Evolutionary conservation across 1,140 invertebrate genomes (phyloP), one percentile per base, ranked within the genome.

Genomic region (Listronotus oregonensis): DNA sequence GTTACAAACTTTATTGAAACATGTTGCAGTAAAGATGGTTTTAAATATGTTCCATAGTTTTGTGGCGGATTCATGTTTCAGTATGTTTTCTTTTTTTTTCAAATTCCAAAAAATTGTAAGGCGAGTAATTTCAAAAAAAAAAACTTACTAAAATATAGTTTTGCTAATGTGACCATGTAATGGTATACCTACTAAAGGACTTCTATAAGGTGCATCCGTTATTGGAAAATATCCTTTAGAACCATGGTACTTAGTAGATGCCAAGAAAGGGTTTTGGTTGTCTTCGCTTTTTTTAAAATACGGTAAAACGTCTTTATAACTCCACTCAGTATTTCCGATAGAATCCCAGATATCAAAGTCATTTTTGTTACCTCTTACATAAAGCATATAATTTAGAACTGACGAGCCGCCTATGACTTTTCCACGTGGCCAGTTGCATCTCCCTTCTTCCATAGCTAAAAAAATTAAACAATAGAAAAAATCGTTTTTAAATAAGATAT

Each of bases 371-470:
- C 96, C 97, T 27, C 97, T 83, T 0, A 99, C 83, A 74, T 99
- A 99, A 0, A 98, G 83, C 97, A 99, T 99, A 74, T 97, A 98
- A 78, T 99, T 99, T 0, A 99, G 83, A 0, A 97, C 93, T 3
- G 87, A 90, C 1, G 87, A 90, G 1, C 93, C 92, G 1, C 92
- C 93, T 7, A 90, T 79, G 0, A 90, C 89, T 77, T 89, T 89
- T 12, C 92, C 93, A 32, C 92, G 79, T 0, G 94, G 92, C 92
- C 93, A 95, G 71, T 94, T 94, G 75, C 92, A 95, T 21, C 92
- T 84, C 40, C 87, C 84, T 10, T 87, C 85, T 68, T 88, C 86
- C 90, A 93, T 93, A 9, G 89, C 91, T 92, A 78, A 17, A 81
- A 67, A 49, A 37, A 42, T 44, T 6, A 15, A 21, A n/a, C 3